Evolutionary conservation across 1,140 invertebrate genomes (phyloP).

Genomic region (Nebria ingens): DNA sequence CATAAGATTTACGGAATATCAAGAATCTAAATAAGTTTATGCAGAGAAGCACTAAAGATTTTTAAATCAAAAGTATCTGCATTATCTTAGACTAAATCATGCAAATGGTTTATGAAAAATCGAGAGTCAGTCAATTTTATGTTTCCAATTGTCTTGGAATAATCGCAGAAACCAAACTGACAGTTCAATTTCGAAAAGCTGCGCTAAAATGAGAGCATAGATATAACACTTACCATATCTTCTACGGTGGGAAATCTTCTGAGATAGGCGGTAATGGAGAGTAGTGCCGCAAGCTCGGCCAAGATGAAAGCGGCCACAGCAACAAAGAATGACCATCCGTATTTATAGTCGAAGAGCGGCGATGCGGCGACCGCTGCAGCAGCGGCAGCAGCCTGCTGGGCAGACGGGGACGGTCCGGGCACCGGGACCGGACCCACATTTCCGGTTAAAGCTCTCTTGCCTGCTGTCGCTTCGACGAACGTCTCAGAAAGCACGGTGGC

Average conservation of each 20-base stretch:
- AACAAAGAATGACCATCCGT: constrained; percentile 62
- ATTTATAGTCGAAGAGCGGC: constrained; percentile 45
- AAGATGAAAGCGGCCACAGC: constrained; percentile 54
- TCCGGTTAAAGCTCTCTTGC: background rate
- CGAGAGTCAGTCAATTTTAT: no score
- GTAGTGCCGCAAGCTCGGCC: constrained; percentile 52
- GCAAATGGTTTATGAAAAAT: no score
- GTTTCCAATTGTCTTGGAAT: background rate
- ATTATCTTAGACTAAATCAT: no score
- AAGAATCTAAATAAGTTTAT: no score
- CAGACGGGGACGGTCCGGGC: background rate
- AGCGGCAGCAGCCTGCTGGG: constrained; percentile 7
- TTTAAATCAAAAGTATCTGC: no score
- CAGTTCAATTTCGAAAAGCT: background rate
- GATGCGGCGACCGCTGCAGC: constrained; percentile 12
- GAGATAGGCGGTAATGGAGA: constrained; percentile 52
- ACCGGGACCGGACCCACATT: background rate
- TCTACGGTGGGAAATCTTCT: constrained; percentile 50
- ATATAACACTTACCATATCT: constrained; percentile 46
- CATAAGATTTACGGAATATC: no score
- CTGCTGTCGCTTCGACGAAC: constrained; percentile 37
- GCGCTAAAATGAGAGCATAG: no score
- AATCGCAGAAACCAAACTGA: background rate
- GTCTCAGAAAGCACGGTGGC: constrained; percentile 52
- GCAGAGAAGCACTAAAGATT: no score